Conservation (phyloP, 2,113 vertebrate genomes). For the Rhabdomys dilectus region DNA sequence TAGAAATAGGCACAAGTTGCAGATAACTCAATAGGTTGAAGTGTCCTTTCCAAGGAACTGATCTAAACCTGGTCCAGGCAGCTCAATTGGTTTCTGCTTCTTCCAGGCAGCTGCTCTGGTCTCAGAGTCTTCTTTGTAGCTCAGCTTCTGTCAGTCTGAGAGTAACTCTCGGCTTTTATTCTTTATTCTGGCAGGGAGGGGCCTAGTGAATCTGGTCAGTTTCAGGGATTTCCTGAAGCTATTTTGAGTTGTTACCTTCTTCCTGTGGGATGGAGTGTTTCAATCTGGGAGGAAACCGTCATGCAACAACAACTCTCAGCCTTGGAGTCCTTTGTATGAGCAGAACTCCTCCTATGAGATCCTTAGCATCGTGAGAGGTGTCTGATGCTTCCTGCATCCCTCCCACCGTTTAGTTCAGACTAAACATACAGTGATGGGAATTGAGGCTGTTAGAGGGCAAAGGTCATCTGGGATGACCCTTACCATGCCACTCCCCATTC, state of each 20-base stretch:
- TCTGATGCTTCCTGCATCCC: neutral
- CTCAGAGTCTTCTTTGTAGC: neutral
- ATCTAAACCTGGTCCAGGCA: neutral
- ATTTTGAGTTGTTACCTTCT: neutral
- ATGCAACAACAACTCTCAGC: neutral
- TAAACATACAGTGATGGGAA: neutral
- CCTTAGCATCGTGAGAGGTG: neutral
- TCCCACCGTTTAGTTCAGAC: neutral
- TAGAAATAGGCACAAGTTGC: neutral
- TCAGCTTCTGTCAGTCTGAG: neutral
- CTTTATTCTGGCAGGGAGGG: neutral
- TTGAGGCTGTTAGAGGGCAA: neutral
- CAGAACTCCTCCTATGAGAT: neutral
- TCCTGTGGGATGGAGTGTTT: neutral
- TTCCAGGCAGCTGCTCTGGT: neutral
- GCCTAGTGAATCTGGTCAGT: neutral
- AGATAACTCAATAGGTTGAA: neutral
- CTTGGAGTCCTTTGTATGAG: neutral
- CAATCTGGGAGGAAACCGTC: neutral
- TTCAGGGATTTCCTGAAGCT: neutral
- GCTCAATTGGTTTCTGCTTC: neutral
- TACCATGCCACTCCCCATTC: accelerated
- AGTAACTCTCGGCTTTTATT: neutral
- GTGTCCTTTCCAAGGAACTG: neutral
- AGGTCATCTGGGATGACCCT: neutral